These are phyloP conservation scores for Drosophila melanosoma DNA, from an alignment of 2,888 invertebrate species.

Conservation along the genomic window DNA sequence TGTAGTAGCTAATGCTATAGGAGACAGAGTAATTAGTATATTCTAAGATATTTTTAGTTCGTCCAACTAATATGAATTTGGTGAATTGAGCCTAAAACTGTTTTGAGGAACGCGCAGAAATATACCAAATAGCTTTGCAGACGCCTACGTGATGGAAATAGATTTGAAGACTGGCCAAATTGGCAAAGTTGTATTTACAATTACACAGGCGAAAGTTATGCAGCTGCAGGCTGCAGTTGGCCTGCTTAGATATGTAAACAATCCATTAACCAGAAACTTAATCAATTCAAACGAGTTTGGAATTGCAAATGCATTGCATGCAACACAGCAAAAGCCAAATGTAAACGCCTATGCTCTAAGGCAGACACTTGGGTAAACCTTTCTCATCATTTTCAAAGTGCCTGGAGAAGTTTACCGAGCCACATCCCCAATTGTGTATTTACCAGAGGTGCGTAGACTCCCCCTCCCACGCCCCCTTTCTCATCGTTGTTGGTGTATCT, in stretches of 20 bases:
- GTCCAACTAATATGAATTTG: background rate
- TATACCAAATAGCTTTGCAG: conserved; percentile 8
- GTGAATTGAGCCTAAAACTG: background rate
- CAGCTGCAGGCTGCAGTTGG: conserved; percentile 25
- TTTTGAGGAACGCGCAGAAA: conserved; percentile 5
- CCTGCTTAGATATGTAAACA: conserved; percentile 71
- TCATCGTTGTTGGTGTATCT: conserved; percentile 45
- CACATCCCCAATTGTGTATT: conserved; percentile 48
- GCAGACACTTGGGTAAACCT: conserved; percentile 41
- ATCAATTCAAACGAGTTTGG: conserved; percentile 76
- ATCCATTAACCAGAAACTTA: conserved; percentile 79
- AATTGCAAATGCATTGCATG: conserved; percentile 73
- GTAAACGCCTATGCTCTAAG: conserved; percentile 41
- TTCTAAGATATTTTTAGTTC: too few species aligned
- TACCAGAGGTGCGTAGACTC: conserved; percentile 54
- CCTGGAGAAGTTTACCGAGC: conserved; percentile 42
- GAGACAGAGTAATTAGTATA: background rate
- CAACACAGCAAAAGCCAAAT: conserved; percentile 58
- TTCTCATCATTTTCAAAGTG: conserved; percentile 61
- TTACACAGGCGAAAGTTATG: conserved; percentile 42
- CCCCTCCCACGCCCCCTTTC: background rate
- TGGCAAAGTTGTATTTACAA: conserved; percentile 22
- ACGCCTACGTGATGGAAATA: conserved; percentile 26
- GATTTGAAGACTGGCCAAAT: conserved; percentile 28
- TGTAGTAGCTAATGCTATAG: background rate